phyloP scores from a whole-genome alignment of 2,888 invertebrate species.

The Isoperla grammatica region DNA sequence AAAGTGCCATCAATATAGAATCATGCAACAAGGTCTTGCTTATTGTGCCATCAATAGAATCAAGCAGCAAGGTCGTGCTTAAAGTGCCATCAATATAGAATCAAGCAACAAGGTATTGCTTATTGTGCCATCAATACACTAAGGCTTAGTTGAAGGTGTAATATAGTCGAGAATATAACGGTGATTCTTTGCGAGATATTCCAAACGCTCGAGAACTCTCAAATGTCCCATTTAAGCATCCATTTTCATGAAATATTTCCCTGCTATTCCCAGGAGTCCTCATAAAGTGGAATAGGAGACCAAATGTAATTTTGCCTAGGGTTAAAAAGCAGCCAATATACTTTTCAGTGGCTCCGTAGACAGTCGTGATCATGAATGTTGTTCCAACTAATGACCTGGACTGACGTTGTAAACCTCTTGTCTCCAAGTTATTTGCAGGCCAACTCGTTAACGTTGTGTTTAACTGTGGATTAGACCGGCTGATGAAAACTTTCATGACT shows the following conservation, averaged over 20 bases:
- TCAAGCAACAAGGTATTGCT: too few species aligned
- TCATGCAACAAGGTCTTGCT: too few species aligned
- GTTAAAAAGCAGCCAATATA: constrained; percentile 4
- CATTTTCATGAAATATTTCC: constrained; percentile 15
- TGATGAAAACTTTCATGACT: constrained; percentile 2
- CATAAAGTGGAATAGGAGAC: constrained; percentile 14
- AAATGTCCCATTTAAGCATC: constrained; percentile 8
- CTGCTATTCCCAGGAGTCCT: not conserved
- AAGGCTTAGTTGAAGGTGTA: too few species aligned
- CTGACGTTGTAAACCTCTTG: not conserved
- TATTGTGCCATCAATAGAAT: too few species aligned
- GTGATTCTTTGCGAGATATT: too few species aligned
- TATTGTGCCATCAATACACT: too few species aligned
- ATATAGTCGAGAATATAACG: too few species aligned
- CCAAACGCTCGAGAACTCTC: not conserved
- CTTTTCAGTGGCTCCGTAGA: not conserved
- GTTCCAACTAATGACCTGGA: too few species aligned
- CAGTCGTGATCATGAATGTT: too few species aligned
- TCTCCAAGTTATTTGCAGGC: not conserved
- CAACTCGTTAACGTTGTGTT: not conserved
- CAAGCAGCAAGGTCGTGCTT: too few species aligned
- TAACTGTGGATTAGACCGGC: not conserved
- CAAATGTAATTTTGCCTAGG: constrained; percentile 8
- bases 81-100: too few species aligned
- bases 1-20: too few species aligned